Base-by-base conservation (phyloP, 2,113 vertebrate genomes). In the Puma concolor region DNA sequence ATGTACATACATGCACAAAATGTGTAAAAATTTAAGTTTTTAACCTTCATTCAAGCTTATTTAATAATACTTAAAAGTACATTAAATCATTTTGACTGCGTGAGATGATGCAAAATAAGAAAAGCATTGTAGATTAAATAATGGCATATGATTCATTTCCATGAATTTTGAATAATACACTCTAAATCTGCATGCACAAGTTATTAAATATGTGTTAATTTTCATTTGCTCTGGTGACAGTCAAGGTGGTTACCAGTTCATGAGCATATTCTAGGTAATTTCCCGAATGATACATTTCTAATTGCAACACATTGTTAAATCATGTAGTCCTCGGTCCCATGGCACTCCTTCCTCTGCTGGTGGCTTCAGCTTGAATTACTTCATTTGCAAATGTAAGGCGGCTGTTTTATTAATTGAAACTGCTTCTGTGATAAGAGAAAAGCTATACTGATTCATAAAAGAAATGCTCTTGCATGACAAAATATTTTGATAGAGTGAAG, bases 151-250 rank as follows among this genome's bases (percentile, higher is more conserved):
- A 96, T 72, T 95, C 33, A 79, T 91, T 89, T 94, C 13, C 0
- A 10, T 69, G 60, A 50, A 4, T 66, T 69, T 97, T 98, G 77
- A 97, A 29, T 64, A 79, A 81, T 96, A n/a, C 29, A 4, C 67
- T 97, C 67, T 33, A 64, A 85, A 90, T 98, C 87, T 96, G 29
- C 84, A 69, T 19, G n/a, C 31, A 63, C 29, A 83, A 41, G 17
- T 93, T 96, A 85, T 91, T 98, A 94, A 97, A 80, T 38, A 29
- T 54, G 9, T 96, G 27, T 36, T 87, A 95, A 79, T 97, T 97
- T 97, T 93, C 64, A 60, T 97, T 95, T 88, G 82, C 67, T 4
- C 81, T 81, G 29, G 52, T 71, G 82, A 90, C 86, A 97, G 72
- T 38, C 97, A 93, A 81, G 0, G 67, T 44, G 38, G 3, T 54